These are phyloP conservation scores for Stenodera caucasica DNA, from an alignment of 2,888 invertebrate species.

Conservation along the genomic window DNA sequence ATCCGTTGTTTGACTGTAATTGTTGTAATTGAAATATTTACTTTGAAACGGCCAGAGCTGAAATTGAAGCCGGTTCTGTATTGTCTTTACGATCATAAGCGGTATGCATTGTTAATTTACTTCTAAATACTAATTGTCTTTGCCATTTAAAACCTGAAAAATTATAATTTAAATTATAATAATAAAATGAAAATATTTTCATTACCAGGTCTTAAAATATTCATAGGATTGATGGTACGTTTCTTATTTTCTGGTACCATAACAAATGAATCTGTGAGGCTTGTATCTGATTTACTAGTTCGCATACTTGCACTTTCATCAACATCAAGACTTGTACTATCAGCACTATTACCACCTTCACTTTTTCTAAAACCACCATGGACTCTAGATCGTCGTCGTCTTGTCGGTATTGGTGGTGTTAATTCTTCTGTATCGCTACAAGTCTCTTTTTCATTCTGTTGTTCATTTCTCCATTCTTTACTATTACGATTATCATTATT, in stretches of 20 bases:
- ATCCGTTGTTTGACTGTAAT: too few species aligned
- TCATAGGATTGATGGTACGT: constrained; percentile 53
- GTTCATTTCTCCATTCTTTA: constrained; percentile 68
- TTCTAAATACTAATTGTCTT: constrained; percentile 87
- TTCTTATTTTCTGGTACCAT: constrained; percentile 67
- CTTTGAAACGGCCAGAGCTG: constrained; percentile 90
- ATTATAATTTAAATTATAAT: constrained; percentile 7
- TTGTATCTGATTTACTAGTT: constrained; percentile 88
- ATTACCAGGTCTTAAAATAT: constrained; percentile 50
- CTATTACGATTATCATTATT: constrained; percentile 61
- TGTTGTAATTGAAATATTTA: constrained; percentile 35
- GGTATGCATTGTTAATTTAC: constrained; percentile 97
- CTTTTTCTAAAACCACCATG: constrained; percentile 71
- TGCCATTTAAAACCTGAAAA: constrained; percentile 81
- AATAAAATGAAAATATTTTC: constrained; percentile 7
- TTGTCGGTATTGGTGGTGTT: constrained; percentile 55
- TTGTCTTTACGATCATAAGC: constrained; percentile 97
- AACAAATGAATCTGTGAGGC: constrained; percentile 88
- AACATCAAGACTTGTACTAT: constrained; percentile 52
- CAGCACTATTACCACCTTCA: constrained; percentile 63
- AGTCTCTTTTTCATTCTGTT: constrained; percentile 72
- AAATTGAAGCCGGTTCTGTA: constrained; percentile 94
- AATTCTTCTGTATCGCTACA: constrained; percentile 69
- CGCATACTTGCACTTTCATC: constrained; percentile 63
- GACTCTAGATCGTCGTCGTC: constrained; percentile 66